These are phyloP conservation scores for Zophobas morio DNA, from an alignment of 1,140 invertebrate species.

Conservation along the genomic window DNA sequence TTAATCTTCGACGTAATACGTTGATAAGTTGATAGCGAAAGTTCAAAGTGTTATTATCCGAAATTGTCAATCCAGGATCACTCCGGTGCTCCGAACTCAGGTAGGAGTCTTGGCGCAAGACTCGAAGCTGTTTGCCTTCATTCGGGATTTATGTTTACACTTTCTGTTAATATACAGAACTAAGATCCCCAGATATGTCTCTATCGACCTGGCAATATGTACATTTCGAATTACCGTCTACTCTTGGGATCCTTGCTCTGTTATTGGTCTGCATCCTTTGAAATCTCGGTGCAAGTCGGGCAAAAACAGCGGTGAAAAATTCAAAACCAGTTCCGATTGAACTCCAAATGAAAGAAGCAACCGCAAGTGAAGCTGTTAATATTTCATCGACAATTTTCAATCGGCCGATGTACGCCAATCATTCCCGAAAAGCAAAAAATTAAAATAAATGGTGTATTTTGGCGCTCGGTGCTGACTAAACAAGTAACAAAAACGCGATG, in stretches of 20 bases:
- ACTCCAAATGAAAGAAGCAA: slow-evolving; percentile 31
- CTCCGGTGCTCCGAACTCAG: slow-evolving; percentile 2
- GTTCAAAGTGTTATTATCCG: not conserved
- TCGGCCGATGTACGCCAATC: not conserved
- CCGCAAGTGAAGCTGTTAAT: slow-evolving; percentile 22
- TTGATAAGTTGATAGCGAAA: not conserved
- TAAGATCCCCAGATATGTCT: slow-evolving; percentile 35
- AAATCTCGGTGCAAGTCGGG: slow-evolving; percentile 21
- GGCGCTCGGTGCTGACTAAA: not conserved
- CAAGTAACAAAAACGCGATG: slow-evolving; percentile 1
- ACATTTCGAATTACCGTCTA: slow-evolving; percentile 24
- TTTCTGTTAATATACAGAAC: slow-evolving; percentile 39
- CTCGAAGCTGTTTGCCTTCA: slow-evolving; percentile 29
- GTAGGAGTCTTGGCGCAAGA: slow-evolving; percentile 4
- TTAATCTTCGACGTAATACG: not conserved
- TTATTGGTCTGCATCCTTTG: slow-evolving; percentile 15
- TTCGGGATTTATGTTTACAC: slow-evolving; percentile 33
- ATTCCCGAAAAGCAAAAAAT: slow-evolving; percentile 1
- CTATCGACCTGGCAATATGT: slow-evolving; percentile 23
- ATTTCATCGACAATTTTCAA: slow-evolving; percentile 27
- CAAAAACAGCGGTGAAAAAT: slow-evolving; percentile 24
- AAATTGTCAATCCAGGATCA: not conserved
- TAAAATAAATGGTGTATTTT: slow-evolving; percentile 1
- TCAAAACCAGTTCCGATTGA: slow-evolving; percentile 36
- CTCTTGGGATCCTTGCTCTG: slow-evolving; percentile 21